Conservation (phyloP, 2,113 vertebrate species). For the Chrysochloris asiatica region DNA sequence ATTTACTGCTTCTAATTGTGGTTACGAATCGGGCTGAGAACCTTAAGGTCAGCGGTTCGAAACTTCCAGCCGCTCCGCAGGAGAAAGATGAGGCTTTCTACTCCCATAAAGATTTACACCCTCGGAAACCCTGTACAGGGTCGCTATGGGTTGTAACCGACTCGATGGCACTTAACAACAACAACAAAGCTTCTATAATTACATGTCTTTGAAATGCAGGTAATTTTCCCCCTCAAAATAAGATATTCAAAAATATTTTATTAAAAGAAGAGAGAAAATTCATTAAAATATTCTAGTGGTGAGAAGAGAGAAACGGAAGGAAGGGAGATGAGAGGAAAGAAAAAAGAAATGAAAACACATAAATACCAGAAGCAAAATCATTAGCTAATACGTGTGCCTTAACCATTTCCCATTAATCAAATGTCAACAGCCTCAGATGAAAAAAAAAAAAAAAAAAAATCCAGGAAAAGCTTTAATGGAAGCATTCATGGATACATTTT, state of each 20-base stretch:
- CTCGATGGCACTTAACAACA: no score
- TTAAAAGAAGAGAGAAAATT: no score
- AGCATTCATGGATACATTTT: neutral
- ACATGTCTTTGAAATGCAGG: conserved; percentile 39
- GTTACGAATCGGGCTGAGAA: no score
- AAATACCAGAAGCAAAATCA: conserved; percentile 29
- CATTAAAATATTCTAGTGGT: no score
- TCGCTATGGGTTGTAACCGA: no score
- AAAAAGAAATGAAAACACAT: conserved; percentile 11
- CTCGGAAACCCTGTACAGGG: no score
- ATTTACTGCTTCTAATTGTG: conserved; percentile 44
- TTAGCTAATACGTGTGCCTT: neutral
- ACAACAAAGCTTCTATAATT: neutral
- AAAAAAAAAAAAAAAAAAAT: neutral
- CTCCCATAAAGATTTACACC: no score
- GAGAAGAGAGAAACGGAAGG: no score
- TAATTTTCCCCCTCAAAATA: conserved; percentile 29
- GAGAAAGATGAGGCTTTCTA: no score
- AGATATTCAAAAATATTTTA: conserved; percentile 48
- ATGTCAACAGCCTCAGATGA: neutral
- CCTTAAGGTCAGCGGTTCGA: no score
- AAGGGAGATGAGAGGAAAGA: neutral
- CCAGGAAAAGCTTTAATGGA: conserved; percentile 6
- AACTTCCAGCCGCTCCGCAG: no score
- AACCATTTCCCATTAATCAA: conserved; percentile 9